phyloP scores from a whole-genome alignment of 2,888 invertebrate genomes.

The Leptinotarsa peninsularis region DNA sequence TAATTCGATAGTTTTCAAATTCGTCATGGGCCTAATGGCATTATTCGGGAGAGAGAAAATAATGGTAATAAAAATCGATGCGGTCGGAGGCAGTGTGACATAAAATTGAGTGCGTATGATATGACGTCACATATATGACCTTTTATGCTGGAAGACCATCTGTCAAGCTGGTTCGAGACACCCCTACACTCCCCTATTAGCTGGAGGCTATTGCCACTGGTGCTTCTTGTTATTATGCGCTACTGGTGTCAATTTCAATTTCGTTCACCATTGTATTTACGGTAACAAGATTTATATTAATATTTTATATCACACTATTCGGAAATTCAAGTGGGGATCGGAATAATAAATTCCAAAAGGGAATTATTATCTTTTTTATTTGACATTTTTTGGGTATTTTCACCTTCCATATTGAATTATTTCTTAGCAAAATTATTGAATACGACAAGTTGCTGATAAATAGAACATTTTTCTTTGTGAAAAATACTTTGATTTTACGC shows the following conservation, averaged over 20 bases:
- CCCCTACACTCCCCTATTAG: slow-evolving; percentile 52
- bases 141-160: slow-evolving; percentile 62
- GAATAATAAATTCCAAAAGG: neutral
- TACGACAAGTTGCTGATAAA: too few species aligned
- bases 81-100: slow-evolving; percentile 54
- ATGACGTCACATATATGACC: slow-evolving; percentile 64
- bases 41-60: slow-evolving; percentile 31
- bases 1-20: slow-evolving; percentile 27
- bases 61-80: slow-evolving; percentile 54
- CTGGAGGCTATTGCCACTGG: slow-evolving; percentile 54
- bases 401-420: too few species aligned
- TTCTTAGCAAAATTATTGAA: too few species aligned
- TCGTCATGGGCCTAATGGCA: slow-evolving; percentile 30
- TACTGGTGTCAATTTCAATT: slow-evolving; percentile 63
- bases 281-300: slow-evolving; percentile 33
- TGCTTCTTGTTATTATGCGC: slow-evolving; percentile 59
- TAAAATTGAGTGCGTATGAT: slow-evolving; percentile 52
- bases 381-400: too few species aligned
- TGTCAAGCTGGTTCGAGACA: slow-evolving; percentile 59
- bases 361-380: too few species aligned
- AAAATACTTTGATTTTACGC: too few species aligned
- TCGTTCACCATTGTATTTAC: slow-evolving; percentile 37
- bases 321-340: neutral
- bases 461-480: too few species aligned
- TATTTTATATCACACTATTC: slow-evolving; percentile 26